Base-by-base conservation (phyloP, 2,888 invertebrate genomes). In the Stenoptilia bipunctidactyla region DNA sequence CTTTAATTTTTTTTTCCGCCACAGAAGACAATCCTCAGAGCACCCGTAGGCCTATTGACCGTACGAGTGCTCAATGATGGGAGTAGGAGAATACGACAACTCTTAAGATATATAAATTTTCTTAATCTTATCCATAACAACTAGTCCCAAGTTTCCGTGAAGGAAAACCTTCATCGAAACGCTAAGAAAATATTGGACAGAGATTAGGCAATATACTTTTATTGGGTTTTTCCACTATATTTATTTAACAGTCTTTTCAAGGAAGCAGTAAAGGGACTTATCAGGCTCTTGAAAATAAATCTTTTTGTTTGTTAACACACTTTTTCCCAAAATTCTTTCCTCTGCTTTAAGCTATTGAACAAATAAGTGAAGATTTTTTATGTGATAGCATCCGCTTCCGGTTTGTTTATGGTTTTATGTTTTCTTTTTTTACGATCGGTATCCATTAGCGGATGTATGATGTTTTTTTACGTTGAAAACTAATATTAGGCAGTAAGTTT, bases 171-270 rank as follows among this genome's bases (percentile, higher is more conserved):
- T 60, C 67, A 67, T 70, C 68, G 75, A 65, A 76, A 71, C 64
- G 61, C 66, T 75, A 76, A 79, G 76, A 79, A 80, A 82, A 82
- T 82, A 80, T 80, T 77, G 76, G 73, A 66, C 73, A 77, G 77
- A 79, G 80, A 82, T 82, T 80, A 82, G 79, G 75, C 75, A 68
- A 79, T 82, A 75, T 68, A 80, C 68, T 79, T 82, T 79, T 82
- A 79, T 80, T 79, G 79, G 66, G 70, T 74, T 72, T 64, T 68
- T 67, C 66, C 72, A 71, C 75, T 72, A 69, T 80, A 80, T 80
- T 80, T 79, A 79, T 76, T 71, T 79, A 65, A 76, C 71, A 70
- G 74, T 62, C 67, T 58, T 56, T 63, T 58, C 55, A 53, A 47
- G 61, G 59, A 59, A 60, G 56, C 59, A 52, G 58, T 53, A 52